Evolutionary conservation across 2,113 vertebrate species (phyloP).

Genomic region (Pavo muticus): DNA sequence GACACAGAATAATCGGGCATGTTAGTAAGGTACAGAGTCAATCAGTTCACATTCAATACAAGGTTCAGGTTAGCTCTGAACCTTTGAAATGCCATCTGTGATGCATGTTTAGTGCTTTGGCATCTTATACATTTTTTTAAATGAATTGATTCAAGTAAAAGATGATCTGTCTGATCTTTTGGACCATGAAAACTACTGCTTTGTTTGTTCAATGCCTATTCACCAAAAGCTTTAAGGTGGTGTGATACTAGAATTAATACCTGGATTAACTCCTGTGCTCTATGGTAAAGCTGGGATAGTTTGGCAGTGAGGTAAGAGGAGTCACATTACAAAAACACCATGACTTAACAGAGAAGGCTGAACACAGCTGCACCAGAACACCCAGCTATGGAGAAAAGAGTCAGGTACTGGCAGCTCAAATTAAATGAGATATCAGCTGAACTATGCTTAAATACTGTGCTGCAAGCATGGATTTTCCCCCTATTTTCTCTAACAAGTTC

Average conservation of each 20-base stretch:
- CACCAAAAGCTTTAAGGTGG: not conserved
- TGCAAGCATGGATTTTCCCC: not conserved
- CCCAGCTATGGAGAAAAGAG: not conserved
- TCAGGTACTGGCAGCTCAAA: not conserved
- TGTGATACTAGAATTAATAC: not conserved
- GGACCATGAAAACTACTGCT: not conserved
- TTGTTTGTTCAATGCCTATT: not conserved
- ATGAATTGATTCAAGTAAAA: not conserved
- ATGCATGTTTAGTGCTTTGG: not conserved
- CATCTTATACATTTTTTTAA: fast-evolving
- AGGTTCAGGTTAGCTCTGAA: not conserved
- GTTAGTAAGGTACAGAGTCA: not conserved
- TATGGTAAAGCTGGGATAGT: not conserved
- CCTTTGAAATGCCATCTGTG: not conserved
- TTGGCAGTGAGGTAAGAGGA: not conserved
- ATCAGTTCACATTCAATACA: not conserved
- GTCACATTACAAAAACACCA: not conserved
- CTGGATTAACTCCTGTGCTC: not conserved
- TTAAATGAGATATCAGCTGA: not conserved
- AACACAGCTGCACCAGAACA: not conserved
- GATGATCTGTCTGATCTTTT: not conserved
- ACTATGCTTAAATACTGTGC: not conserved
- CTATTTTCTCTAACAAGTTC: not conserved
- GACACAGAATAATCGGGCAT: not conserved
- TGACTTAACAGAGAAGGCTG: not conserved